Conservation (phyloP, 2,113 vertebrate genomes). For the Rafetus swinhoei region DNA sequence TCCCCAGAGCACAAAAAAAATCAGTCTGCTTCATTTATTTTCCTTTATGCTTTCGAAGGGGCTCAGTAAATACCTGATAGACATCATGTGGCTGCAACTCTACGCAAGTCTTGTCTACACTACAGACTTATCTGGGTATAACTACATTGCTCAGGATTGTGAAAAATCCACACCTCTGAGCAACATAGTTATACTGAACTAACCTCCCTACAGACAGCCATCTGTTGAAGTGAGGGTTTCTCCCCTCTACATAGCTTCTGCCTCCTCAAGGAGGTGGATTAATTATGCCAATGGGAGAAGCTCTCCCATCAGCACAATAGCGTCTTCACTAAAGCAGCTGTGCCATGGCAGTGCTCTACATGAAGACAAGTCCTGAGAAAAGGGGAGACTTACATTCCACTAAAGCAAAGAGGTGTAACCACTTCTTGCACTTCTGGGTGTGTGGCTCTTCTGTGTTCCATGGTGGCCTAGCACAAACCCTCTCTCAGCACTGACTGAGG, state of each 20-base stretch:
- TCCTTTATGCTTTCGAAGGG: not conserved
- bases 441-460: accelerated
- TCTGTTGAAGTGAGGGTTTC: not conserved
- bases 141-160: not conserved
- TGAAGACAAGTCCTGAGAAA: not conserved
- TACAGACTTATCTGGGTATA: not conserved
- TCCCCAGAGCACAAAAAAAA: not conserved
- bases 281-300: not conserved
- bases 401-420: not conserved
- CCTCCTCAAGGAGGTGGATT: not conserved
- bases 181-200: not conserved
- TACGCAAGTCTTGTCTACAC: accelerated
- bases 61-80: not conserved
- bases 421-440: not conserved
- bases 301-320: not conserved
- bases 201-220: not conserved
- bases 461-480: not conserved
- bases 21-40: not conserved
- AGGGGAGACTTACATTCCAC: not conserved
- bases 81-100: not conserved
- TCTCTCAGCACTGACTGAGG: not conserved
- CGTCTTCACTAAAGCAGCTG: not conserved
- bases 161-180: not conserved
- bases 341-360: not conserved
- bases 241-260: not conserved